phyloP scores from a whole-genome alignment of 2,797 vertebrate species.

The Peromyscus melanophrys region DNA sequence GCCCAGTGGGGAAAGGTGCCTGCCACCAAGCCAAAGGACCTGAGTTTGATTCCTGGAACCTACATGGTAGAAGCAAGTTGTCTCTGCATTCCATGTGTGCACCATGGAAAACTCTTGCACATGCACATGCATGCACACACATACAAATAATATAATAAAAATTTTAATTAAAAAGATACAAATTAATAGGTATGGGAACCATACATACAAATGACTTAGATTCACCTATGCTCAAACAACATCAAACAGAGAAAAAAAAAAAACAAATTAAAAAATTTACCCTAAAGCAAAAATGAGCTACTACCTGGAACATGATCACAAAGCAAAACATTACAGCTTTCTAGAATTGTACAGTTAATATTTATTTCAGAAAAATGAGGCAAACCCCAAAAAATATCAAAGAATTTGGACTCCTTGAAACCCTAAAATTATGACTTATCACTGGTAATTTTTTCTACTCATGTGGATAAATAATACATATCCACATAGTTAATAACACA shows the following conservation, averaged over 20 bases:
- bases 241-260: conserved; percentile 47
- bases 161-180: not conserved
- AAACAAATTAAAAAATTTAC: not conserved
- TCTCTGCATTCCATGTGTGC: not conserved
- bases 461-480: not conserved
- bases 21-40: not conserved
- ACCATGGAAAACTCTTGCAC: not conserved
- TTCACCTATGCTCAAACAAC: not conserved
- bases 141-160: not conserved
- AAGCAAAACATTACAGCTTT: conserved; percentile 36
- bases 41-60: not conserved
- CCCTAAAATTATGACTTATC: not conserved
- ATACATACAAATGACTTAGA: not conserved
- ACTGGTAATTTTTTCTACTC: not conserved
- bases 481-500: not conserved
- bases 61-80: not conserved
- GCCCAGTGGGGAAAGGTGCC: not conserved
- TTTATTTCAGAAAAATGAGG: conserved; percentile 13
- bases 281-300: conserved; percentile 35
- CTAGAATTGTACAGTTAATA: conserved; percentile 2
- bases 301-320: not conserved
- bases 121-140: too few relatives aligned
- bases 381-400: not conserved
- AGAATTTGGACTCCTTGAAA: conserved; percentile 38
- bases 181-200: not conserved